Percentiles rank a stretch among this genome's conserved stretches.
These are phyloP conservation scores for Lapara coniferarum DNA, from an alignment of 2,888 invertebrate species.

Conservation along the genomic window DNA sequence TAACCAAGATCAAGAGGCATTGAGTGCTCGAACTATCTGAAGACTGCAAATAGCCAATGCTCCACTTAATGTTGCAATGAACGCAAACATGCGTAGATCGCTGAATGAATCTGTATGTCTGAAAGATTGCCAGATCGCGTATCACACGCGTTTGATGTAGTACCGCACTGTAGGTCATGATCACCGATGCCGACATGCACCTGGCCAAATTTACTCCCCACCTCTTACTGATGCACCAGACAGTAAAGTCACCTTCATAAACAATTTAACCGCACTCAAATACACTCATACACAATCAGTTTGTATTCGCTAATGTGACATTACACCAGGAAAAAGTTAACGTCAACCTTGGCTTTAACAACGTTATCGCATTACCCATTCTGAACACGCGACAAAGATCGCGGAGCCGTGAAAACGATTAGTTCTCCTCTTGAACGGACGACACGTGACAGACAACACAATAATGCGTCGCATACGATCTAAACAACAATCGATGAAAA, in stretches of 20 bases:
- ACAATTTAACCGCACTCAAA: neutral
- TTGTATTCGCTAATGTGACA: constrained; percentile 26
- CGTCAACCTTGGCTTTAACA: constrained; percentile 49
- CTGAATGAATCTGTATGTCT: constrained; percentile 71
- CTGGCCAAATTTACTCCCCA: constrained; percentile 26
- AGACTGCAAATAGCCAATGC: constrained; percentile 27
- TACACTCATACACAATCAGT: constrained; percentile 9
- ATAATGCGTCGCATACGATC: constrained; percentile 41
- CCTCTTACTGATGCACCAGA: constrained; percentile 22
- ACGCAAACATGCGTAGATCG: constrained; percentile 47
- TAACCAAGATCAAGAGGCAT: neutral
- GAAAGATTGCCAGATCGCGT: constrained; percentile 67
- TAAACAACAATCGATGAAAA: constrained; percentile 58
- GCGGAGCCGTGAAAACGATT: constrained; percentile 69
- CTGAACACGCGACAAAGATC: constrained; percentile 59
- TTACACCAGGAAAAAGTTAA: constrained; percentile 36
- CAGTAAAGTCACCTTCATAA: constrained; percentile 31
- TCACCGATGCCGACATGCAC: constrained; percentile 39
- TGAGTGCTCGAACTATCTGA: neutral
- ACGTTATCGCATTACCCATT: constrained; percentile 67
- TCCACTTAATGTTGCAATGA: constrained; percentile 45
- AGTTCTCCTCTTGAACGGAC: constrained; percentile 57
- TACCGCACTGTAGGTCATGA: constrained; percentile 75
- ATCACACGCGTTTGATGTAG: constrained; percentile 63
- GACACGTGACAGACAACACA: constrained; percentile 53